phyloP scores from a whole-genome alignment of 1,140 invertebrate genomes.

The Platorchestia sp. region DNA sequence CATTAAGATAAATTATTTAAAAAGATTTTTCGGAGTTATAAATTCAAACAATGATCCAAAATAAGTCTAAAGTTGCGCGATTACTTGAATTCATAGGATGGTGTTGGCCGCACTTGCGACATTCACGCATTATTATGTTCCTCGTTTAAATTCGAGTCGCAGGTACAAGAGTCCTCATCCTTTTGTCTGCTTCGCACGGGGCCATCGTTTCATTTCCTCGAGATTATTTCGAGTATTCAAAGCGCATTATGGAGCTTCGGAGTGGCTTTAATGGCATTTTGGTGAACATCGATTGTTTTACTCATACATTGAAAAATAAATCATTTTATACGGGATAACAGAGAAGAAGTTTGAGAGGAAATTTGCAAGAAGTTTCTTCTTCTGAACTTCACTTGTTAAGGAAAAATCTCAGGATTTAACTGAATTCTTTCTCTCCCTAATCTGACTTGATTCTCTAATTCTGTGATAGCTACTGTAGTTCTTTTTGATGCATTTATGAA shows the following conservation, averaged over 20 bases:
- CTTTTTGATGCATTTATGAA: not conserved
- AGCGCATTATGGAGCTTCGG: not conserved
- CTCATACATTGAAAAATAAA: not conserved
- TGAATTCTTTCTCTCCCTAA: not conserved
- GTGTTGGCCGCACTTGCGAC: too few relatives aligned
- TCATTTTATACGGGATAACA: not conserved
- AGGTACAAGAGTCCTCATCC: too few relatives aligned
- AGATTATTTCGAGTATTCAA: too few relatives aligned
- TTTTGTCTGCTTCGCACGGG: too few relatives aligned
- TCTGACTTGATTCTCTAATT: not conserved
- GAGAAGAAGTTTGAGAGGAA: not conserved
- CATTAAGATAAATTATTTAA: too few relatives aligned
- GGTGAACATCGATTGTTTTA: not conserved
- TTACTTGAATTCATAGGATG: too few relatives aligned
- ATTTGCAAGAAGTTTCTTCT: not conserved
- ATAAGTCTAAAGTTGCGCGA: too few relatives aligned
- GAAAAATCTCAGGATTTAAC: not conserved
- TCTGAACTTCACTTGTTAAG: not conserved
- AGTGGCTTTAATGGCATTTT: not conserved
- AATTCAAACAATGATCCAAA: too few relatives aligned
- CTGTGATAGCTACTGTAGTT: not conserved
- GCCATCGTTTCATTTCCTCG: too few relatives aligned
- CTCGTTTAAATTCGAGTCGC: too few relatives aligned
- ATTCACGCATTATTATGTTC: too few relatives aligned
- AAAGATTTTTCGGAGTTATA: too few relatives aligned